These are phyloP conservation scores for Sinelater perroti DNA, from an alignment of 2,888 invertebrate genomes.

Conservation along the genomic window DNA sequence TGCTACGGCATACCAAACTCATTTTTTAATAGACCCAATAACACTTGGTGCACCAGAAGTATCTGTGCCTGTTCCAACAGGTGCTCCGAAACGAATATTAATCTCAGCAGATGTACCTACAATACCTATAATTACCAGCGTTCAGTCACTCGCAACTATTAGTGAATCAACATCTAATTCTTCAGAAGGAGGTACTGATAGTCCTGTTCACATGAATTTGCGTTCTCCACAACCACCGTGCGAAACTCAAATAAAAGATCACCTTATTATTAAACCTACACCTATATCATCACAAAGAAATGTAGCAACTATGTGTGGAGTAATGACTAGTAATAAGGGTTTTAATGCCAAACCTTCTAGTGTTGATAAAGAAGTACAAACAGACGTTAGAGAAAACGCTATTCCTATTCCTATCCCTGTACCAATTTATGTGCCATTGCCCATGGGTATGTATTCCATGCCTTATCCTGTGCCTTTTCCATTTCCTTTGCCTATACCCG, in stretches of 20 bases:
- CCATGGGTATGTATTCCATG: constrained; percentile 85
- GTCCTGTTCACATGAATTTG: constrained; percentile 51
- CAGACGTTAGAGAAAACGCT: constrained; percentile 67
- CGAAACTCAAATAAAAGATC: not conserved
- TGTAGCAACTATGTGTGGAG: constrained; percentile 1
- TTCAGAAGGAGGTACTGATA: constrained; percentile 45
- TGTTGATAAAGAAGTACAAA: not conserved
- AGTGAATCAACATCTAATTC: constrained; percentile 33
- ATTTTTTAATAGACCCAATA: not conserved
- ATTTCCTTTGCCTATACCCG: constrained; percentile 86
- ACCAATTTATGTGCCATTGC: constrained; percentile 87
- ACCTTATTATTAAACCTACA: not conserved
- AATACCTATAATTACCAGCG: constrained; percentile 47
- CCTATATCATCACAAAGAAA: not conserved
- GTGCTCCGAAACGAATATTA: constrained; percentile 36
- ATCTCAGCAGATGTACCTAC: constrained; percentile 31
- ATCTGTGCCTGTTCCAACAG: not conserved
- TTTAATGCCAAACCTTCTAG: not conserved
- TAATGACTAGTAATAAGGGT: not conserved
- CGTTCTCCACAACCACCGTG: not conserved
- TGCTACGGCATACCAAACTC: not conserved
- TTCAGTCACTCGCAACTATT: constrained; percentile 71
- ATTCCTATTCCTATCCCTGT: constrained; percentile 85
- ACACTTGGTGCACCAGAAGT: not conserved
- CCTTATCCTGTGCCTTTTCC: constrained; percentile 88